Percentiles rank a stretch among this genome's conserved stretches.
Evolutionary conservation across 2,888 invertebrate genomes (phyloP).

Genomic region (Perizoma affinitatum): DNA sequence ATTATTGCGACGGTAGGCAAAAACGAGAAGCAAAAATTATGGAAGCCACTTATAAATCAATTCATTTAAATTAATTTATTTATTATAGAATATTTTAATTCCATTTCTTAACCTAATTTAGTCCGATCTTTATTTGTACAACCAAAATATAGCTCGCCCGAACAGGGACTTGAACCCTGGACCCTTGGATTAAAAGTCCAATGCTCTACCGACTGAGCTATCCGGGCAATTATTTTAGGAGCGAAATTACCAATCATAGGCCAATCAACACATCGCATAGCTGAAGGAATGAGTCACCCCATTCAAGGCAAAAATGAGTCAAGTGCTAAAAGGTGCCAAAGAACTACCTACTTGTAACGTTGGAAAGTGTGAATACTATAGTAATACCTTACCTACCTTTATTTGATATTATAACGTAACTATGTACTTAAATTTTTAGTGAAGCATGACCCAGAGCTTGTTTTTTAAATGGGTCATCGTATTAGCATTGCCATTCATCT

Average conservation of each 20-base stretch:
- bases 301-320: constrained; percentile 15
- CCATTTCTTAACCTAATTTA: too few species aligned
- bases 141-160: constrained; percentile 72
- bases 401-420: background rate
- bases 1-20: too few species aligned
- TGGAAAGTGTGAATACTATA: too few species aligned
- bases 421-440: background rate
- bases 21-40: too few species aligned
- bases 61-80: too few species aligned
- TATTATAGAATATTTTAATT: too few species aligned
- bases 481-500: too few species aligned
- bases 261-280: constrained; percentile 4
- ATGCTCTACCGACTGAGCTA: constrained; percentile 91
- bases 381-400: too few species aligned
- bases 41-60: too few species aligned
- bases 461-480: too few species aligned
- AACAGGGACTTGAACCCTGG: constrained; percentile 91
- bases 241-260: constrained; percentile 13
- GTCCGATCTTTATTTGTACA: background rate
- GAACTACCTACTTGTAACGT: too few species aligned
- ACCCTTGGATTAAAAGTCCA: constrained; percentile 91
- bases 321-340: background rate
- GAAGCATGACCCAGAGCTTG: too few species aligned
- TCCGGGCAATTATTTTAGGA: constrained; percentile 77
- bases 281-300: constrained; percentile 11